Percentiles rank a stretch among this genome's conserved stretches.
phyloP scores from a whole-genome alignment of 2,888 invertebrate genomes.

The Zygaena filipendulae region DNA sequence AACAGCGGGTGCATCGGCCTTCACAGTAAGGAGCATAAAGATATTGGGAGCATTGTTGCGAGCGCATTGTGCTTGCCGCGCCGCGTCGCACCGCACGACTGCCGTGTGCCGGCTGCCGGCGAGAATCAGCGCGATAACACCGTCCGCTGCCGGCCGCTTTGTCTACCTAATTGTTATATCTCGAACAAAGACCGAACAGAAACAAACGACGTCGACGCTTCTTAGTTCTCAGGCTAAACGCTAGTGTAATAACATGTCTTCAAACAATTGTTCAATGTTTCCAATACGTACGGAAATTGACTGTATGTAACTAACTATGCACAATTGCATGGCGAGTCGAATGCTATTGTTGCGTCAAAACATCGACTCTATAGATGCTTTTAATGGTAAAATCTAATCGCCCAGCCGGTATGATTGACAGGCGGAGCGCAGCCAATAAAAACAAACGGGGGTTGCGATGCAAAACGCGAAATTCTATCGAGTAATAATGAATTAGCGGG shows the following conservation, averaged over 20 bases:
- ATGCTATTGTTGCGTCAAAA: conserved; percentile 32
- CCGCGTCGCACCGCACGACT: neutral
- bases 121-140: conserved; percentile 43
- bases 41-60: conserved; percentile 59
- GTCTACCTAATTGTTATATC: conserved; percentile 60
- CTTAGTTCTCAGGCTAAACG: conserved; percentile 56
- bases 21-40: conserved; percentile 51
- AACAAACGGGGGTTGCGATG: conserved; percentile 21
- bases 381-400: conserved; percentile 26
- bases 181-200: conserved; percentile 51
- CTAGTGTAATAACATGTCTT: conserved; percentile 58
- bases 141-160: conserved; percentile 41
- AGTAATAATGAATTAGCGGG: conserved; percentile 45
- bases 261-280: conserved; percentile 52
- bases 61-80: conserved; percentile 39
- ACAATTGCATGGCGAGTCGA: conserved; percentile 33
- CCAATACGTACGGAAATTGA: conserved; percentile 61
- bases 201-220: conserved; percentile 50
- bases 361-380: conserved; percentile 19
- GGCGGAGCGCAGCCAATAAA: conserved; percentile 26
- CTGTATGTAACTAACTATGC: too few species aligned
- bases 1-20: conserved; percentile 52
- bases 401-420: conserved; percentile 29
- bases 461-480: conserved; percentile 35
- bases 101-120: conserved; percentile 21